A percentile compares a stretch with the other conserved stretches of the same genome.
Evolutionary conservation across 2,113 vertebrate species (phyloP).

Genomic region (Synodontis membranacea): DNA sequence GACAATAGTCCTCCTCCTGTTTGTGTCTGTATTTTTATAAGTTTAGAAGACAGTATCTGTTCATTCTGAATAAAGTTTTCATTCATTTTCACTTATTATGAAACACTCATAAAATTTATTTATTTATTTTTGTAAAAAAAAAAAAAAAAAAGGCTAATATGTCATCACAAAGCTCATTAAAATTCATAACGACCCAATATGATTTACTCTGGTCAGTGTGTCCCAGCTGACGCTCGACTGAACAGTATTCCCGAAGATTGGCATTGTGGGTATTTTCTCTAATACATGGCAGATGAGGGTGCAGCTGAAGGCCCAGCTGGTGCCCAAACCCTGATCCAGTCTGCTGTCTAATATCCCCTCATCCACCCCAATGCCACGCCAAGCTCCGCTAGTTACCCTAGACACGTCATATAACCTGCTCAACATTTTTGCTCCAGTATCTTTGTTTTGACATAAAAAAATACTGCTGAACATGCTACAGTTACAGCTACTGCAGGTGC

Average conservation of each 20-base stretch:
- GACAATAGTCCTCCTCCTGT: not conserved
- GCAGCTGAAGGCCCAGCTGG: slow-evolving; percentile 20
- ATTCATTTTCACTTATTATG: not conserved
- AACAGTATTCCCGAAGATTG: not conserved
- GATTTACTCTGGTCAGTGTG: not conserved
- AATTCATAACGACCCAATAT: slow-evolving; percentile 6
- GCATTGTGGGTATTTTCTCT: slow-evolving; percentile 12
- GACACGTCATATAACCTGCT: not conserved
- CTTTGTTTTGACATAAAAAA: not conserved
- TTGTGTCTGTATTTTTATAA: not conserved
- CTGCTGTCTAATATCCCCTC: not conserved
- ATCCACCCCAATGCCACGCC: not conserved
- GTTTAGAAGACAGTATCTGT: not conserved
- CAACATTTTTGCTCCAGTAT: not conserved
- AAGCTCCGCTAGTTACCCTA: not conserved
- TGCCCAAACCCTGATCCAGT: not conserved
- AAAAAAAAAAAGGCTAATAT: no score
- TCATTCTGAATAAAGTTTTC: not conserved
- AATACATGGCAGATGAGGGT: slow-evolving; percentile 4
- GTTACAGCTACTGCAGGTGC: not conserved
- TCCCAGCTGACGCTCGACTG: slow-evolving; percentile 15
- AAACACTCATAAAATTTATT: not conserved
- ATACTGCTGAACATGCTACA: not conserved
- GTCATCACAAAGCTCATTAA: not conserved
- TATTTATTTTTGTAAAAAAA: no score